These are phyloP conservation scores for Orthosia gracilis DNA, from an alignment of 2,888 invertebrate genomes.

Conservation along the genomic window DNA sequence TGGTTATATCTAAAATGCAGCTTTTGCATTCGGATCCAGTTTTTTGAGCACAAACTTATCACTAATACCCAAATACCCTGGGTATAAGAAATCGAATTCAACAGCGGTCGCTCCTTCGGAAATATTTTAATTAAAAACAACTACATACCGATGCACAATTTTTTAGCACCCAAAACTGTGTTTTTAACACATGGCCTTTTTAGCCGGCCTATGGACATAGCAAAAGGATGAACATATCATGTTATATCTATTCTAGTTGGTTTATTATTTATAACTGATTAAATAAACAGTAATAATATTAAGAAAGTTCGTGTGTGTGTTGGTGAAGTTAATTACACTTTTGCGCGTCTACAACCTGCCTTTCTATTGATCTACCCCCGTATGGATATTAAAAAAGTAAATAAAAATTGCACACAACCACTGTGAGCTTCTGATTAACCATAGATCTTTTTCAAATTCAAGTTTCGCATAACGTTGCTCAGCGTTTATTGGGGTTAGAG, in stretches of 20 bases:
- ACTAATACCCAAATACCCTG: slow-evolving; percentile 26
- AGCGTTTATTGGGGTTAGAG: background rate
- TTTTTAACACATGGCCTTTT: slow-evolving; percentile 26
- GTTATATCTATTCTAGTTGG: slow-evolving; percentile 17
- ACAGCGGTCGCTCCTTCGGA: slow-evolving; percentile 16
- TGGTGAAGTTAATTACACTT: background rate
- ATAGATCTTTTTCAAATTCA: background rate
- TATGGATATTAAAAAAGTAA: background rate
- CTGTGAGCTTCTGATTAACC: background rate
- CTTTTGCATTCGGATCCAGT: slow-evolving; percentile 29
- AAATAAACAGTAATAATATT: background rate
- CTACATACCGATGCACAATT: slow-evolving; percentile 37
- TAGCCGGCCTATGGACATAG: slow-evolving; percentile 7
- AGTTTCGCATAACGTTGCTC: background rate
- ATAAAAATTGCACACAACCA: background rate
- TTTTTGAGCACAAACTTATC: slow-evolving; percentile 13
- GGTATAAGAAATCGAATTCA: slow-evolving; percentile 33
- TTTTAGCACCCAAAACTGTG: slow-evolving; percentile 39
- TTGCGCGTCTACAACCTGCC: background rate
- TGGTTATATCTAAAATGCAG: slow-evolving; percentile 20
- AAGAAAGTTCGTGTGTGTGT: background rate
- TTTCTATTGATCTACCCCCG: no score
- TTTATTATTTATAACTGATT: slow-evolving; percentile 9
- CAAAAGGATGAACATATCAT: slow-evolving; percentile 3
- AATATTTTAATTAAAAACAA: slow-evolving; percentile 52